phyloP scores from a whole-genome alignment of 1,140 invertebrate species.

The Eulimnadia texana region DNA sequence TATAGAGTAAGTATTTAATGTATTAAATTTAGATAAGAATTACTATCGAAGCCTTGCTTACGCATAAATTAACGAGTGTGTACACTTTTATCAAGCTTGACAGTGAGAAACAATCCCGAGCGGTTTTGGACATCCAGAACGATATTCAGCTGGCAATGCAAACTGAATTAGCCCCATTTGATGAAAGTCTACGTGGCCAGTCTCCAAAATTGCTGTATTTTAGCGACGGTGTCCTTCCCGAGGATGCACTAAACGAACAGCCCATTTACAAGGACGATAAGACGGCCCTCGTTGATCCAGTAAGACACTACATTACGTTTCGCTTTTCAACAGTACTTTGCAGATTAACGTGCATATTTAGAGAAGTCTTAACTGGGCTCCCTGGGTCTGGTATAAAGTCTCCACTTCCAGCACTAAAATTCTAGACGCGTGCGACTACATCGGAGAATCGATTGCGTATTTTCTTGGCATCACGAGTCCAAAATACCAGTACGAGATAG shows the following conservation, averaged over 20 bases:
- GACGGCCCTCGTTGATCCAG: constrained; percentile 41
- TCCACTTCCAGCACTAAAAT: constrained; percentile 43
- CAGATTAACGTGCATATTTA: constrained; percentile 27
- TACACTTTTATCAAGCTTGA: constrained; percentile 44
- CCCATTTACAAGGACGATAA: neutral
- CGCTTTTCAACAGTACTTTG: constrained; percentile 7
- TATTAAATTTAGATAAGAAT: no score
- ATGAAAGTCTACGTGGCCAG: neutral
- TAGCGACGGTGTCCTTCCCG: neutral
- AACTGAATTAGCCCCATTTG: neutral
- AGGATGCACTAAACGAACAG: neutral
- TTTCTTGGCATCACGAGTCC: constrained; percentile 81
- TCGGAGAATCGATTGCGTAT: constrained; percentile 65
- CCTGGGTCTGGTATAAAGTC: constrained; percentile 57
- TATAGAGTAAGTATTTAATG: no score
- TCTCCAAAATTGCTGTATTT: neutral
- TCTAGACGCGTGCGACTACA: constrained; percentile 58
- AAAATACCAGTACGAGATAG: constrained; percentile 79
- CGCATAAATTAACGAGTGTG: no score
- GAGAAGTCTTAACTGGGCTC: constrained; percentile 47
- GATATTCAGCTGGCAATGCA: neutral
- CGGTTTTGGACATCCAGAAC: neutral
- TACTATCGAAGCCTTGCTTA: no score
- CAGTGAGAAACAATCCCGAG: neutral
- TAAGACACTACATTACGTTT: constrained; percentile 29